phyloP scores from a whole-genome alignment of 37 sponge, comb jelly and placozoan genomes.

The Spongia lamella region DNA sequence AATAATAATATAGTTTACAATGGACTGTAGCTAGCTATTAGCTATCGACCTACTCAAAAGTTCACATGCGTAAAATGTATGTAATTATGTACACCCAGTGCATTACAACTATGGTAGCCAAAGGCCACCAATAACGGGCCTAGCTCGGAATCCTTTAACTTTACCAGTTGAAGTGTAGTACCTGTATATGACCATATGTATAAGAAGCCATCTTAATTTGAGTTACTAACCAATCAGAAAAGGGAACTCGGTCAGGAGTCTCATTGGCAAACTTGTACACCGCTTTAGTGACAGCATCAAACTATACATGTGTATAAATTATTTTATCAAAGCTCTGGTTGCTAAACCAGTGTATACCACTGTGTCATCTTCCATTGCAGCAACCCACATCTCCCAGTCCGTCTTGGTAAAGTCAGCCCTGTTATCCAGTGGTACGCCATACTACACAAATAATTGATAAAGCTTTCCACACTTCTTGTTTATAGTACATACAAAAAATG shows the following conservation, averaged over 20 bases:
- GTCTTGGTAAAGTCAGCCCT: conserved; percentile 61
- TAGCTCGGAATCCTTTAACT: conserved; percentile 43
- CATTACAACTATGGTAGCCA: no score
- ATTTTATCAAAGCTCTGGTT: not conserved
- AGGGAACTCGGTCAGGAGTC: conserved; percentile 57
- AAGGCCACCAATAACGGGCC: conserved; percentile 68
- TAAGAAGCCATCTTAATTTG: not conserved
- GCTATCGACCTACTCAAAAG: no score
- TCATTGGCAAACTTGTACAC: conserved; percentile 67
- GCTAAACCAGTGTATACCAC: conserved; percentile 8
- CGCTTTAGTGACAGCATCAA: conserved; percentile 36
- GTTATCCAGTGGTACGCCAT: conserved; percentile 73
- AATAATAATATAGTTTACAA: no score
- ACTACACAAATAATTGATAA: no score
- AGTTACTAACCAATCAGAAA: conserved; percentile 71
- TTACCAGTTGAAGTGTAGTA: conserved; percentile 36
- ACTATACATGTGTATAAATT: conserved; percentile 6
- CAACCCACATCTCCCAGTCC: conserved; percentile 82
- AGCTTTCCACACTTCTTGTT: no score
- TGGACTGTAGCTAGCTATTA: no score
- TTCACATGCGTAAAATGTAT: no score
- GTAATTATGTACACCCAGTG: no score
- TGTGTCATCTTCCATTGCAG: conserved; percentile 56
- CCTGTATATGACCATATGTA: not conserved
- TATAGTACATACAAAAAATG: no score